Conservation (phyloP, 2,797 vertebrate species). For the Microcaecilia unicolor region DNA sequence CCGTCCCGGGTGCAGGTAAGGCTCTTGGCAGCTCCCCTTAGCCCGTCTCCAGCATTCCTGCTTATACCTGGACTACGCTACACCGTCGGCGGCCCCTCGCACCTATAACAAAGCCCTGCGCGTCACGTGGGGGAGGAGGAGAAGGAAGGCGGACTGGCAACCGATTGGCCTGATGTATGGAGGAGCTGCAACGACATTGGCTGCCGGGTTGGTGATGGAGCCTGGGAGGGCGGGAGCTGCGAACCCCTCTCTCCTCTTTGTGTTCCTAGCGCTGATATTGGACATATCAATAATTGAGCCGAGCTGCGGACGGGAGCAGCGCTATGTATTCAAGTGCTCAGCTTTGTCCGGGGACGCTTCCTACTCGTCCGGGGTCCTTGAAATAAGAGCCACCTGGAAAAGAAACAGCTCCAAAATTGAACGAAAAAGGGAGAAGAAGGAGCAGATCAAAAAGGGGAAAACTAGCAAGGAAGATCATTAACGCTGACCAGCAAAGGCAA, state of each 20-base stretch:
- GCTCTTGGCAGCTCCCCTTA: conserved; percentile 21
- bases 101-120: conserved; percentile 41
- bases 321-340: conserved; percentile 67
- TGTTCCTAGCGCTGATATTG: conserved; percentile 68
- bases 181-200: conserved; percentile 11
- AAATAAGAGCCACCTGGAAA: conserved; percentile 9
- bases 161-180: conserved; percentile 67
- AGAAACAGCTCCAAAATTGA: not conserved
- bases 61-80: too few relatives aligned
- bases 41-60: conserved; percentile 23
- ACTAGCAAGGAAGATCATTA: not conserved
- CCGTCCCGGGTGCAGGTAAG: too few relatives aligned
- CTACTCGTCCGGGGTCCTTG: too few relatives aligned
- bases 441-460: conserved; percentile 1
- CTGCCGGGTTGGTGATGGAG: conserved; percentile 31
- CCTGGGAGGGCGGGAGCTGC: conserved; percentile 14
- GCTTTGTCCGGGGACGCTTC: conserved; percentile 58
- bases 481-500: conserved; percentile 3
- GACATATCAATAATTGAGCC: conserved; percentile 41
- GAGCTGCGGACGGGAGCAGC: conserved; percentile 48
- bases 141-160: conserved; percentile 46
- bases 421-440: not conserved
- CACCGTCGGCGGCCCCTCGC: conserved; percentile 19
- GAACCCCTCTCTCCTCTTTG: conserved; percentile 44
- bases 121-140: conserved; percentile 50